Percentiles rank a stretch among this genome's conserved stretches.
These are phyloP conservation scores for Momotus momota DNA, from an alignment of 2,797 vertebrate species.

Conservation along the genomic window DNA sequence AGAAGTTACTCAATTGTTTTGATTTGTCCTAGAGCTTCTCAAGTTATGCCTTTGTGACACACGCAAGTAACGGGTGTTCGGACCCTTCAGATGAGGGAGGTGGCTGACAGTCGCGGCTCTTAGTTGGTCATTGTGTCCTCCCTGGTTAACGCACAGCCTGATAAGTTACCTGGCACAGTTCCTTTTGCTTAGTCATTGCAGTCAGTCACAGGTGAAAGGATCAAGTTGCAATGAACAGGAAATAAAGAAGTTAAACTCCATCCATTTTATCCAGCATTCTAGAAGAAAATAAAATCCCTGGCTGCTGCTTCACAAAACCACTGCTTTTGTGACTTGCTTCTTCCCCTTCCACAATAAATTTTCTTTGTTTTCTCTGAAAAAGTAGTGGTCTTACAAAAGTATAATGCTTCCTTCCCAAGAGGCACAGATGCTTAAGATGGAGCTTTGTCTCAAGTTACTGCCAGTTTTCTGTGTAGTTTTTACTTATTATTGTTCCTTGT, in stretches of 20 bases:
- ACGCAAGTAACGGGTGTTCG: rapidly evolving
- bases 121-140: neutral
- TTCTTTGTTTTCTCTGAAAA: neutral
- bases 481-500: neutral
- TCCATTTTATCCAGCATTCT: neutral
- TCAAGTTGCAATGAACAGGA: neutral
- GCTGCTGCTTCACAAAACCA: neutral
- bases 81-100: neutral
- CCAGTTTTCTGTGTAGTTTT: neutral
- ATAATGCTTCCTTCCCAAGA: neutral
- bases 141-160: neutral
- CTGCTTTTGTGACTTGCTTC: neutral
- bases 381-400: neutral
- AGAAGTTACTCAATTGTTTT: neutral
- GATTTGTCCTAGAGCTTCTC: neutral
- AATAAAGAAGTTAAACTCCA: neutral
- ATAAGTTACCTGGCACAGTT: neutral
- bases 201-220: neutral
- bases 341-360: neutral
- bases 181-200: neutral
- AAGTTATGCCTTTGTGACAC: neutral
- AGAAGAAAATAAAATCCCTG: neutral
- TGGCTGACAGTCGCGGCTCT: neutral
- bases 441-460: neutral
- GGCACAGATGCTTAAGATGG: neutral